These are phyloP conservation scores for Oscheius sp. DNA, from an alignment of 1,140 invertebrate species.

Conservation along the genomic window DNA sequence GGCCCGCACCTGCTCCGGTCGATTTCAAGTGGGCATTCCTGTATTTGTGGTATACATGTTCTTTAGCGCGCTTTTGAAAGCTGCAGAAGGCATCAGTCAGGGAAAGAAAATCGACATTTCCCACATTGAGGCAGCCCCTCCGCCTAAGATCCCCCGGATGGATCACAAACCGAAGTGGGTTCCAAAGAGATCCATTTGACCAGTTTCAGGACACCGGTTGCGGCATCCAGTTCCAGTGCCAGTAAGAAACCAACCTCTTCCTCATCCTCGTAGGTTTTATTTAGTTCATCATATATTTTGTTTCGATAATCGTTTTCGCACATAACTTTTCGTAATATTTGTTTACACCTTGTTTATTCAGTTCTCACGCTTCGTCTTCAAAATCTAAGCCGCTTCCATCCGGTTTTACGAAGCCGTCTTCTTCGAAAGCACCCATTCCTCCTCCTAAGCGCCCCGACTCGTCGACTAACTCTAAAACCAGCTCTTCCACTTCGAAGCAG, in stretches of 20 bases:
- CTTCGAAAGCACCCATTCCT: neutral
- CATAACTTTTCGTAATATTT: neutral
- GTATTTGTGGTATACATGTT: neutral
- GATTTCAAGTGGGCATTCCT: neutral
- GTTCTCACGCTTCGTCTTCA: neutral
- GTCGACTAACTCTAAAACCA: neutral
- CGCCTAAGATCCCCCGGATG: neutral
- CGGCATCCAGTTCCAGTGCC: neutral
- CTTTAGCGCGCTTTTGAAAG: neutral
- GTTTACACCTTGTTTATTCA: neutral
- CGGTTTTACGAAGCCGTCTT: neutral
- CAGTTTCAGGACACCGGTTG: neutral
- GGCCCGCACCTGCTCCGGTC: neutral
- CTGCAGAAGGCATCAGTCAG: neutral
- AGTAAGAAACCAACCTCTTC: neutral
- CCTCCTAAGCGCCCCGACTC: neutral
- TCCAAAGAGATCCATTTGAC: neutral
- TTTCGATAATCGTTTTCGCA: too few species aligned
- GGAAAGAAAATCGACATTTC: neutral
- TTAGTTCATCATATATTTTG: too few species aligned
- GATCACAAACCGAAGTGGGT: neutral
- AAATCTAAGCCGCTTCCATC: neutral
- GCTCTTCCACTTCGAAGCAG: neutral
- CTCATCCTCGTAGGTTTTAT: too few species aligned
- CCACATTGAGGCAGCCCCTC: neutral